These are phyloP conservation scores for Euleptes europaea DNA, from an alignment of 2,113 vertebrate species.

Conservation along the genomic window DNA sequence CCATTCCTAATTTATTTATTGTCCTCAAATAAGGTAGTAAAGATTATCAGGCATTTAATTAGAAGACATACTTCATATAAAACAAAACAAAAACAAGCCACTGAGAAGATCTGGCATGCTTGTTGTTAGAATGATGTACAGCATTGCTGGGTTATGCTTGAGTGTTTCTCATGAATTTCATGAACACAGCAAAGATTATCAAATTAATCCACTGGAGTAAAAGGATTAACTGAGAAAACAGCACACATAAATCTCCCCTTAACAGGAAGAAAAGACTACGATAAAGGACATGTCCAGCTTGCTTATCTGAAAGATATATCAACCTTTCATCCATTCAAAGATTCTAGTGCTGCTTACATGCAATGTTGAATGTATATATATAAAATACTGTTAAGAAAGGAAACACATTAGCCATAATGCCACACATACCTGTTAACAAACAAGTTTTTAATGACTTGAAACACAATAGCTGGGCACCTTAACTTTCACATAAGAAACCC, in stretches of 20 bases:
- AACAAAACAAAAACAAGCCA: slow-evolving; percentile 32
- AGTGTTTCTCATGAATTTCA: slow-evolving; percentile 38
- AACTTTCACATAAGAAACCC: too few relatives aligned
- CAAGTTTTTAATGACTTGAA: too few relatives aligned
- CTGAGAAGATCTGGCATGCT: neutral
- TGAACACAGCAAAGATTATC: slow-evolving; percentile 24
- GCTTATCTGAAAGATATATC: neutral
- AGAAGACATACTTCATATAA: slow-evolving; percentile 18
- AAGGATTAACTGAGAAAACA: slow-evolving; percentile 61
- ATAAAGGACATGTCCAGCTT: slow-evolving; percentile 40
- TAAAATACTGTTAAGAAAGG: neutral
- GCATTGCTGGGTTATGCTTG: slow-evolving; percentile 17
- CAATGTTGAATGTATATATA: neutral
- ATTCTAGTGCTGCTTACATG: neutral
- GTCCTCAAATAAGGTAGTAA: neutral
- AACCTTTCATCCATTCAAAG: neutral
- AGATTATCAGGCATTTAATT: neutral
- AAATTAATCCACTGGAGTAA: slow-evolving; percentile 45
- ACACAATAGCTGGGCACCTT: too few relatives aligned
- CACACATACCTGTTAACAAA: too few relatives aligned
- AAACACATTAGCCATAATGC: neutral
- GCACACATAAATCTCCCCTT: slow-evolving; percentile 47
- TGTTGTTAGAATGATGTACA: slow-evolving; percentile 17
- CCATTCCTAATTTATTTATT: slow-evolving; percentile 22
- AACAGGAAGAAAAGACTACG: slow-evolving; percentile 48